Evolutionary conservation across 1,140 invertebrate species (phyloP).

Genomic region (Macrobrachium nipponense): DNA sequence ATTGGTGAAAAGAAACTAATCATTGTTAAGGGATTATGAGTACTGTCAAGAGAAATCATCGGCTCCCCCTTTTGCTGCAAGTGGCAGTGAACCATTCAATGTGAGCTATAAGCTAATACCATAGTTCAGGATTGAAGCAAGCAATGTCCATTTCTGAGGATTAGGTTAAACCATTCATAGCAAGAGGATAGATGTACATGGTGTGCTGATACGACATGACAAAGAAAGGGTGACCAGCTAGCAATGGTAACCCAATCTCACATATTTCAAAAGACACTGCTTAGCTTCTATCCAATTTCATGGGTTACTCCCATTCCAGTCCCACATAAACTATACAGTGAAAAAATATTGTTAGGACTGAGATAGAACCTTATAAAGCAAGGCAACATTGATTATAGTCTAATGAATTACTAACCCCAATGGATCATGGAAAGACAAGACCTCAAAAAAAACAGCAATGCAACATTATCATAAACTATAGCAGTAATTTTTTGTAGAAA

Average conservation of each 20-base stretch:
- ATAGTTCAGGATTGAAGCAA: conserved; percentile 46
- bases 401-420: conserved; percentile 53
- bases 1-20: neutral
- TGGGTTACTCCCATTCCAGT: conserved; percentile 51
- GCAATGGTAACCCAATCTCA: conserved; percentile 34
- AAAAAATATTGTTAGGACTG: conserved; percentile 53
- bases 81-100: conserved; percentile 22
- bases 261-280: conserved; percentile 23
- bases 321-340: conserved; percentile 49
- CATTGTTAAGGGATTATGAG: neutral
- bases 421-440: conserved; percentile 59
- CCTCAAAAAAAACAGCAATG: conserved; percentile 45
- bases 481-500: too few species aligned
- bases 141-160: conserved; percentile 38
- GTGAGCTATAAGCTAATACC: conserved; percentile 52
- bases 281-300: conserved; percentile 38
- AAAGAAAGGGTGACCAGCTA: conserved; percentile 25
- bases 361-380: conserved; percentile 53
- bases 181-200: conserved; percentile 46
- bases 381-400: conserved; percentile 56
- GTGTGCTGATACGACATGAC: conserved; percentile 48
- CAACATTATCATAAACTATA: conserved; percentile 4
- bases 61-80: conserved; percentile 36
- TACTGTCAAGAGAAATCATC: conserved; percentile 7
- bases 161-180: conserved; percentile 39